phyloP scores from a whole-genome alignment of 2,888 invertebrate genomes.

The Phyllotreta striolata region DNA sequence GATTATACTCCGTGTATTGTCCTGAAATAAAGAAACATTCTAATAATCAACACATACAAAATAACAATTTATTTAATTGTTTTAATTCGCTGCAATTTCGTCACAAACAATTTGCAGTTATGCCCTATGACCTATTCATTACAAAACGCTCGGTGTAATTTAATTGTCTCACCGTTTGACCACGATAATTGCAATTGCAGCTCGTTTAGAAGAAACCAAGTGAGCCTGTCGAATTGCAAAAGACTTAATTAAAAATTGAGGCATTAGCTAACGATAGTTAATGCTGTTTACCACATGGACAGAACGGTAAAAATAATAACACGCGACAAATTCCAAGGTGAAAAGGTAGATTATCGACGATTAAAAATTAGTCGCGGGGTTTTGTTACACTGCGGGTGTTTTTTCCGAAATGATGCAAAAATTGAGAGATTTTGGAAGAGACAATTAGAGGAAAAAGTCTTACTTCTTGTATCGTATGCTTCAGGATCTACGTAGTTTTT shows the following conservation, averaged over 20 bases:
- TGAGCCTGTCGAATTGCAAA: constrained; percentile 24
- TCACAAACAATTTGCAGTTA: too few species aligned
- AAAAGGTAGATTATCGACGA: too few species aligned
- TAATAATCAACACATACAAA: too few species aligned
- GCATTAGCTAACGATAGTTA: too few species aligned
- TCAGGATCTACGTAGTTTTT: constrained; percentile 74
- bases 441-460: constrained; percentile 33
- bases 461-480: constrained; percentile 41
- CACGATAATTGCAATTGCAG: constrained; percentile 9
- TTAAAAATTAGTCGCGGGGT: background rate
- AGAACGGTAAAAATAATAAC: too few species aligned
- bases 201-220: constrained; percentile 17
- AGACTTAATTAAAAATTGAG: constrained; percentile 12
- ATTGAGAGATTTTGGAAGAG: background rate
- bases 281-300: too few species aligned
- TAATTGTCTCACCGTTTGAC: constrained; percentile 18
- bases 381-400: background rate
- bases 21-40: constrained; percentile 58
- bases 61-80: too few species aligned
- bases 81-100: too few species aligned
- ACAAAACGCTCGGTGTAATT: background rate
- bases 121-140: too few species aligned
- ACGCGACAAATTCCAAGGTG: too few species aligned
- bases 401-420: background rate
- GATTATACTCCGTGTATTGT: constrained; percentile 60